Conservation (phyloP, 2,888 invertebrate species). For the Lathronympha strigana region DNA sequence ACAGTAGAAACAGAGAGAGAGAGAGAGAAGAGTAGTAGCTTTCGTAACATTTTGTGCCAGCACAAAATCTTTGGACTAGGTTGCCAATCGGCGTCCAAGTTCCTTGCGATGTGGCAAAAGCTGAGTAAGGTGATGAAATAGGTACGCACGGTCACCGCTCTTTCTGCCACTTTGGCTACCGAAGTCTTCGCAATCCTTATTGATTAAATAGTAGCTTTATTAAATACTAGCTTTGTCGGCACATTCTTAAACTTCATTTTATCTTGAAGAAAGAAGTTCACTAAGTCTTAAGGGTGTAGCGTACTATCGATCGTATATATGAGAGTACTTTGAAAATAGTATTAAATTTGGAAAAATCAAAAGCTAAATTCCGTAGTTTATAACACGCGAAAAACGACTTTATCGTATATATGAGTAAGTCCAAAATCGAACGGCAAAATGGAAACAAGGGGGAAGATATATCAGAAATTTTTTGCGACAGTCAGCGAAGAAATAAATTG, state of each 20-base stretch:
- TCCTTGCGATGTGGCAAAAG: too few relatives aligned
- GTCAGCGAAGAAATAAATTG: constrained; percentile 11
- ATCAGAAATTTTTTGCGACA: constrained; percentile 9
- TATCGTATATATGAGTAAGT: neutral
- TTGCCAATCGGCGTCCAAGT: too few relatives aligned
- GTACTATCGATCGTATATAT: neutral
- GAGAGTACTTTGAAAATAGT: constrained; percentile 14
- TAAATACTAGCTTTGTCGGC: too few relatives aligned
- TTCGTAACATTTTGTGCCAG: too few relatives aligned
- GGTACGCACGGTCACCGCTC: too few relatives aligned
- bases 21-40: too few relatives aligned
- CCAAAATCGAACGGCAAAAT: neutral
- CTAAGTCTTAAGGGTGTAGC: neutral
- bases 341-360: constrained; percentile 25
- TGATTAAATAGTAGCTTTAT: too few relatives aligned
- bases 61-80: too few relatives aligned
- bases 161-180: too few relatives aligned
- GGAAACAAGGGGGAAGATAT: constrained; percentile 4
- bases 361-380: neutral
- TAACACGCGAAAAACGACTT: neutral
- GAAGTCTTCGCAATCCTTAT: too few relatives aligned
- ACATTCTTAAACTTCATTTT: neutral
- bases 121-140: too few relatives aligned
- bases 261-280: neutral
- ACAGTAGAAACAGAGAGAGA: too few relatives aligned